Percentiles rank a stretch among this genome's conserved stretches.
Evolutionary conservation across 2,888 invertebrate genomes (phyloP).

Genomic region (Trichogramma dendrolimi): DNA sequence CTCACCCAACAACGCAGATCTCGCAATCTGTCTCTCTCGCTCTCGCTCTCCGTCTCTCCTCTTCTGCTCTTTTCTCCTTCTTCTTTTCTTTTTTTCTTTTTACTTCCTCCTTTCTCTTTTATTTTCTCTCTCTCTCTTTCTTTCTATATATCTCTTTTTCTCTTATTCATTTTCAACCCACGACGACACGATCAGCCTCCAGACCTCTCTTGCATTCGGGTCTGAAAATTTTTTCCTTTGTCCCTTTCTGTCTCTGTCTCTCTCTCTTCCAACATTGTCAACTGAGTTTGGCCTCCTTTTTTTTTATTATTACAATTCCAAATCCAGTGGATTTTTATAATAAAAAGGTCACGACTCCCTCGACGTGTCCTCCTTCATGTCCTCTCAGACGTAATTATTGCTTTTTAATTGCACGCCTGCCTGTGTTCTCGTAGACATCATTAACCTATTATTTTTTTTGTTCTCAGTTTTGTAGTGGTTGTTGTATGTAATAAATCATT

Average conservation of each 20-base stretch:
- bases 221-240: conserved; percentile 2
- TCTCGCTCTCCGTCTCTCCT: background rate
- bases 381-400: too few species aligned
- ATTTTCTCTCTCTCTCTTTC: background rate
- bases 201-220: conserved; percentile 7
- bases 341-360: too few species aligned
- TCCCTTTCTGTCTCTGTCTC: conserved; percentile 9
- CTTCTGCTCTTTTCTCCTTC: background rate
- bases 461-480: too few species aligned
- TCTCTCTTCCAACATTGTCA: background rate
- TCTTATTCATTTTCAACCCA: background rate
- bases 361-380: too few species aligned
- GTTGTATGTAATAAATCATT: too few species aligned
- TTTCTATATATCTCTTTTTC: background rate
- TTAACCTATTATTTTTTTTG: too few species aligned
- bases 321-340: too few species aligned
- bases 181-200: conserved; percentile 18
- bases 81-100: background rate
- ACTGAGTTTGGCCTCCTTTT: too few species aligned
- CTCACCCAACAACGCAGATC: conserved; percentile 34
- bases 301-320: too few species aligned
- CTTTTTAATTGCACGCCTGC: too few species aligned
- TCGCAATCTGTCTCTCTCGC: background rate
- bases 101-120: background rate
- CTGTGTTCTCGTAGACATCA: too few species aligned